Evolutionary conservation across 2,113 vertebrate species (phyloP).

Genomic region (Genyomyrus donnyi): DNA sequence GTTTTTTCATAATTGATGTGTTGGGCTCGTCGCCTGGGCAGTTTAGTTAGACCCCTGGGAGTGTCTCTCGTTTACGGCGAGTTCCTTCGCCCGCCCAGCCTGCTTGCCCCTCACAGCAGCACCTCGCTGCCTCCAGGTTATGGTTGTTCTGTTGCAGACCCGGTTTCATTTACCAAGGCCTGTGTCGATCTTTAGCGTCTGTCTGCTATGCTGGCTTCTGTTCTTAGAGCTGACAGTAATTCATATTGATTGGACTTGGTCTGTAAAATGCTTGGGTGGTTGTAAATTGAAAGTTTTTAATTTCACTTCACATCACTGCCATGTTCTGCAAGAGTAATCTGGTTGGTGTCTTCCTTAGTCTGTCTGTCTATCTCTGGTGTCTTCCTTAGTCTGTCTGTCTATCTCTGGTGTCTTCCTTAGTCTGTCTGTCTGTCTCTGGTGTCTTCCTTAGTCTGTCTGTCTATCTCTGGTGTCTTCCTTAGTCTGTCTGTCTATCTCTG

Average conservation of each 20-base stretch:
- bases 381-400: not conserved
- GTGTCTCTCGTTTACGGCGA: not conserved
- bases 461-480: too few relatives aligned
- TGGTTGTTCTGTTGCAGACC: not conserved
- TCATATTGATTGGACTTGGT: conserved; percentile 12
- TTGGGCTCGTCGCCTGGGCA: not conserved
- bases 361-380: not conserved
- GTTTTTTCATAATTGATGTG: not conserved
- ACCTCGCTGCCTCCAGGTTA: not conserved
- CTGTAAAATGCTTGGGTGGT: conserved; percentile 10
- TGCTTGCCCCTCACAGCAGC: not conserved
- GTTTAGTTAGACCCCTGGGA: not conserved
- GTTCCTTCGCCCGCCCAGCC: not conserved
- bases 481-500: not conserved
- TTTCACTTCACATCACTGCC: conserved; percentile 1
- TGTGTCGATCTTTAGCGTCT: not conserved
- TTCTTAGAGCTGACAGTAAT: conserved; percentile 13
- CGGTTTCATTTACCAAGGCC: not conserved
- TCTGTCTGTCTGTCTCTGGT: too few relatives aligned
- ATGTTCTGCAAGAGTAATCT: conserved; percentile 8
- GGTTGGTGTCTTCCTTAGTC: not conserved
- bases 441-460: too few relatives aligned
- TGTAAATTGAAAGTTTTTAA: conserved; percentile 24
- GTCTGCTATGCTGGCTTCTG: not conserved
- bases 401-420: too few relatives aligned